These are phyloP conservation scores for Pogonomyrmex barbatus DNA, from an alignment of 1,140 invertebrate genomes.

Conservation along the genomic window DNA sequence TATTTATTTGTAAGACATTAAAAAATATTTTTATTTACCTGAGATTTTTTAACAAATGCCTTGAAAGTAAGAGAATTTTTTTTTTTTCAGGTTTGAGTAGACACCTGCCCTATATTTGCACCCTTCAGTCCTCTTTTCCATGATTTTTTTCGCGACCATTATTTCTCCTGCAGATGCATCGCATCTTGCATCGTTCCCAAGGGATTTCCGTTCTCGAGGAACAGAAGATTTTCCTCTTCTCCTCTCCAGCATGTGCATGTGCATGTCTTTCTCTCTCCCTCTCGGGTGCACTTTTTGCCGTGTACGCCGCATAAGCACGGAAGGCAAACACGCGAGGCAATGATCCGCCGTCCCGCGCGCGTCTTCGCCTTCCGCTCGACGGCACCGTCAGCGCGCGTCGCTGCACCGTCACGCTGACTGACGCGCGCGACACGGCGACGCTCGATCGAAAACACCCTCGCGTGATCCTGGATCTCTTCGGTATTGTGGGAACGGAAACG, in stretches of 20 bases:
- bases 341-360: conserved; percentile 35
- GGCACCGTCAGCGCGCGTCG: background rate
- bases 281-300: background rate
- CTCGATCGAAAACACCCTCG: conserved; percentile 18
- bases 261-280: background rate
- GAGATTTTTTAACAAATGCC: too few species aligned
- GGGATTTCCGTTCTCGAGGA: background rate
- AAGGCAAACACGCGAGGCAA: conserved; percentile 45
- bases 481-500: conserved; percentile 13
- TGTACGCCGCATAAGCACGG: conserved; percentile 19
- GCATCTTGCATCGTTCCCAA: background rate
- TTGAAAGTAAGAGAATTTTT: too few species aligned
- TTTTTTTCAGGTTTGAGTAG: too few species aligned
- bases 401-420: conserved; percentile 23
- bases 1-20: too few species aligned
- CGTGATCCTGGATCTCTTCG: conserved; percentile 2
- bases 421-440: background rate
- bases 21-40: too few species aligned
- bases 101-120: background rate
- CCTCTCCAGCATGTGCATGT: background rate
- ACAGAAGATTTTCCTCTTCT: background rate
- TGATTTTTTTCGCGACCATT: background rate
- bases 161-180: background rate
- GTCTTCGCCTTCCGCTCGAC: conserved; percentile 37
- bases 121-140: background rate